A percentile compares a stretch with the other conserved stretches of the same genome.
Evolutionary conservation across 2,113 vertebrate species (phyloP).

Genomic region (Mus spicilegus): DNA sequence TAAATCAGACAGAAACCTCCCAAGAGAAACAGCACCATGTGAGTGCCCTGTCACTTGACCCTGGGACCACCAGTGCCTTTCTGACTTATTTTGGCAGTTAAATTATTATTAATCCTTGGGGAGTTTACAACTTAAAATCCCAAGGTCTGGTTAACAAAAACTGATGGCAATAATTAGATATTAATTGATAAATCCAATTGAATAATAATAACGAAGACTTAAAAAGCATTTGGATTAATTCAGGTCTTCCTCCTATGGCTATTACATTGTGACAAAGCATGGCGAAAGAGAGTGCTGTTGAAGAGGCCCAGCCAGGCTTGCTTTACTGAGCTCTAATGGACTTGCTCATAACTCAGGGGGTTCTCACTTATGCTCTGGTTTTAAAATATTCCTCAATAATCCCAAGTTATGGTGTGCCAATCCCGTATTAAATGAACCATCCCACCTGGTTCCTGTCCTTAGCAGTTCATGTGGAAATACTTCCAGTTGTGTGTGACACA

Average conservation of each 20-base stretch:
- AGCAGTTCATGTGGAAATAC: not conserved
- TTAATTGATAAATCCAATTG: not conserved
- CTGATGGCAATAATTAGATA: constrained; percentile 7
- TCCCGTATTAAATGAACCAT: not conserved
- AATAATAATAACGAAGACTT: not conserved
- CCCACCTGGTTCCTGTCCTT: not conserved
- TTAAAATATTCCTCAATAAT: constrained; percentile 2
- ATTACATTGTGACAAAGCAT: not conserved
- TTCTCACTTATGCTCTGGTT: constrained; percentile 11
- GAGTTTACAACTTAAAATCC: constrained; percentile 27
- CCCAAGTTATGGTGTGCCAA: not conserved
- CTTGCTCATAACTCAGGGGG: not conserved
- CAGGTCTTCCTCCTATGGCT: not conserved
- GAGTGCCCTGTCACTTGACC: not conserved
- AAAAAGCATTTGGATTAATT: not conserved
- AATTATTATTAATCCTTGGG: constrained; percentile 13
- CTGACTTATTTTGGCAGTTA: not conserved
- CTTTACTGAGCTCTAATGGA: not conserved
- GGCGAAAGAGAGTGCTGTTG: not conserved
- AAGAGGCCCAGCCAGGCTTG: not conserved
- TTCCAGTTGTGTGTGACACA: not conserved
- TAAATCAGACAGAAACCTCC: constrained; percentile 42
- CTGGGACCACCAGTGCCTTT: not conserved
- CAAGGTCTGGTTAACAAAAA: constrained; percentile 3
- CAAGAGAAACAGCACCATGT: not conserved